A percentile compares a stretch with the other conserved stretches of the same genome.
phyloP scores from a whole-genome alignment of 2,888 invertebrate species.

The Noctua janthina region DNA sequence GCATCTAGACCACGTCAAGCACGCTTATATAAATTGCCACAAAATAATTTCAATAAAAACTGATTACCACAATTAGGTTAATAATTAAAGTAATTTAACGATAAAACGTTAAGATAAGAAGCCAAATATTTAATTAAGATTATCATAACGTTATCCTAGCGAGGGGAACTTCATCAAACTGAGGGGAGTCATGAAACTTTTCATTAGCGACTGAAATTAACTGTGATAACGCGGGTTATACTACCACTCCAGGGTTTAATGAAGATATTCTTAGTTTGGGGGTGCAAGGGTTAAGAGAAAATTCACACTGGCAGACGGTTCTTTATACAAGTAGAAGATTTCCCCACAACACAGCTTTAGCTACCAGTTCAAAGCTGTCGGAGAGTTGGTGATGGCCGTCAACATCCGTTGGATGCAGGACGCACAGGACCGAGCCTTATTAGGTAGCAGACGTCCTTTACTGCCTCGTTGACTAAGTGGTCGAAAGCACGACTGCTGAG shows the following conservation, averaged over 20 bases:
- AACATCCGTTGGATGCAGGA: neutral
- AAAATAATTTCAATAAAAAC: neutral
- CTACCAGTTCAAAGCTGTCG: neutral
- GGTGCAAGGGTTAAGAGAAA: constrained; percentile 32
- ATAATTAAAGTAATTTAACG: neutral
- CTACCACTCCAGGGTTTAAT: constrained; percentile 57
- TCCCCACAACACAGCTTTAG: neutral
- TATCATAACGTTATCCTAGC: constrained; percentile 39
- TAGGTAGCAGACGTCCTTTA: neutral
- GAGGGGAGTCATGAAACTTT: constrained; percentile 62
- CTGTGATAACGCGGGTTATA: constrained; percentile 60
- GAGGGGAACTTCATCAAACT: constrained; percentile 54
- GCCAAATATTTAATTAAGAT: constrained; percentile 42
- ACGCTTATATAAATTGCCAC: neutral
- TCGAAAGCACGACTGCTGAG: too few relatives aligned
- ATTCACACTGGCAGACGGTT: neutral
- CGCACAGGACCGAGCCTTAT: neutral
- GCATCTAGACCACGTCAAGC: too few relatives aligned
- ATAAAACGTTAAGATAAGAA: constrained; percentile 29
- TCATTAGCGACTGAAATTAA: constrained; percentile 67
- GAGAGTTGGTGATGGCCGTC: neutral
- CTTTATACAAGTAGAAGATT: neutral
- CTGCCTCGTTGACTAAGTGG: too few relatives aligned
- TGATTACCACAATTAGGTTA: neutral
- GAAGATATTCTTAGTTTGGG: constrained; percentile 59